Conservation (phyloP, 2,113 vertebrate genomes). For the Siniperca knerii region DNA sequence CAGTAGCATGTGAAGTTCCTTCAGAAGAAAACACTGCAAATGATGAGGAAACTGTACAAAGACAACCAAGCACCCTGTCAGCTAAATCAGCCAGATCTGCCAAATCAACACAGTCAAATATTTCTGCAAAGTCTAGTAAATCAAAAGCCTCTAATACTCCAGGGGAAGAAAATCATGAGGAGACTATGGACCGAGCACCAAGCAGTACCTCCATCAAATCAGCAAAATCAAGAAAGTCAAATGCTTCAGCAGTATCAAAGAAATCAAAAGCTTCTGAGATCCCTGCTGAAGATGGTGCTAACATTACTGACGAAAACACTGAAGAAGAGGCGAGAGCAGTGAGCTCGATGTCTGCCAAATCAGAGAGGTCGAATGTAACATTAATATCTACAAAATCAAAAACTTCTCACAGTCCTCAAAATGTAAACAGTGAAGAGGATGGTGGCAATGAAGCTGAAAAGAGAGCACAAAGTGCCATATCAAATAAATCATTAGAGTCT, state of each 20-base stretch:
- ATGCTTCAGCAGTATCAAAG: conserved; percentile 21
- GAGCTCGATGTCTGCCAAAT: conserved; percentile 64
- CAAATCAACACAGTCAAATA: conserved; percentile 50
- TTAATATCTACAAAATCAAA: conserved; percentile 51
- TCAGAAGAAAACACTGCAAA: conserved; percentile 12
- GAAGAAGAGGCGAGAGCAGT: conserved; percentile 44
- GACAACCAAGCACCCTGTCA: conserved; percentile 62
- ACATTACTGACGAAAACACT: conserved; percentile 17
- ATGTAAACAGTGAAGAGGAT: conserved; percentile 3
- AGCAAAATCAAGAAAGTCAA: conserved; percentile 59
- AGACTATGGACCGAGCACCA: conserved; percentile 26
- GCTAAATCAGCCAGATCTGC: conserved; percentile 58
- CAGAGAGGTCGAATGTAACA: conserved; percentile 63
- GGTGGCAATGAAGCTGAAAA: conserved; percentile 20
- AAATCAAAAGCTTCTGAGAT: conserved; percentile 29
- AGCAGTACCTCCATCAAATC: conserved; percentile 62
- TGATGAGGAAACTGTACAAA: conserved; percentile 35
- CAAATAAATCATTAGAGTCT: conserved; percentile 6
- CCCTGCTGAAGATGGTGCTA: conserved; percentile 13
- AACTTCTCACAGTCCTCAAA: conserved; percentile 13
- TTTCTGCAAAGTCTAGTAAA: conserved; percentile 39
- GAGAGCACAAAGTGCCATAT: not conserved
- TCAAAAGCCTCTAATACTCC: conserved; percentile 23
- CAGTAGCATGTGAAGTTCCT: conserved; percentile 15
- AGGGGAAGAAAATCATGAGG: conserved; percentile 14